A percentile compares a stretch with the other conserved stretches of the same genome.
phyloP scores from a whole-genome alignment of 64 coral and sea anemone species.

The Porites lutea region DNA sequence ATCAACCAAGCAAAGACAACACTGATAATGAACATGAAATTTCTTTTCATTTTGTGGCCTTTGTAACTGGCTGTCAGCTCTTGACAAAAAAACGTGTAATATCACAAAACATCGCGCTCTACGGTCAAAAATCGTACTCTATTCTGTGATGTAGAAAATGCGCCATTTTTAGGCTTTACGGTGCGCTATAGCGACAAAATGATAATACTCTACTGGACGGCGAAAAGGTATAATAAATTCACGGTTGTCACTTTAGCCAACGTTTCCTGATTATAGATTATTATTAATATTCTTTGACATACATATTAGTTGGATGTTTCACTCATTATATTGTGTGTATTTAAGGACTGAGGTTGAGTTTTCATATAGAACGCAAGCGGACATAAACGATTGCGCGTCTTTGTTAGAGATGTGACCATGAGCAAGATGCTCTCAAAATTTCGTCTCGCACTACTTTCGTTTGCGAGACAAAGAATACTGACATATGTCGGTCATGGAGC shows the following conservation, averaged over 20 bases:
- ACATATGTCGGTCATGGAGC: no score
- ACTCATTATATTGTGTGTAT: not conserved
- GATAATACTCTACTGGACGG: not conserved
- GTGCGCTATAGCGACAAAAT: not conserved
- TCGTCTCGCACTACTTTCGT: no score
- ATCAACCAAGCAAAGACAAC: not conserved
- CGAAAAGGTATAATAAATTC: not conserved
- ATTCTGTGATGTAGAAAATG: not conserved
- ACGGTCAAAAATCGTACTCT: not conserved
- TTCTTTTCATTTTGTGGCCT: not conserved
- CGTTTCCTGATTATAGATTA: constrained; percentile 6
- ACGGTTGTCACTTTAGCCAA: not conserved
- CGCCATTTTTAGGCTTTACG: not conserved
- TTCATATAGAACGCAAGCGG: not conserved
- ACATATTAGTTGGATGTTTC: not conserved
- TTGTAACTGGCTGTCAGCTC: not conserved
- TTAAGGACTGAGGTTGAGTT: not conserved
- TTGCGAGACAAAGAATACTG: no score
- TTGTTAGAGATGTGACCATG: not conserved
- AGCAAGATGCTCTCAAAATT: not conserved
- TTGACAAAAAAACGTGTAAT: not conserved
- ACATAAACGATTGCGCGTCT: not conserved
- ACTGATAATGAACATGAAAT: not conserved
- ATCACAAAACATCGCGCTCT: not conserved
- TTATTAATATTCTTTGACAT: not conserved